phyloP scores from a whole-genome alignment of 2,113 vertebrate genomes.

The Nansenia antarctica region DNA sequence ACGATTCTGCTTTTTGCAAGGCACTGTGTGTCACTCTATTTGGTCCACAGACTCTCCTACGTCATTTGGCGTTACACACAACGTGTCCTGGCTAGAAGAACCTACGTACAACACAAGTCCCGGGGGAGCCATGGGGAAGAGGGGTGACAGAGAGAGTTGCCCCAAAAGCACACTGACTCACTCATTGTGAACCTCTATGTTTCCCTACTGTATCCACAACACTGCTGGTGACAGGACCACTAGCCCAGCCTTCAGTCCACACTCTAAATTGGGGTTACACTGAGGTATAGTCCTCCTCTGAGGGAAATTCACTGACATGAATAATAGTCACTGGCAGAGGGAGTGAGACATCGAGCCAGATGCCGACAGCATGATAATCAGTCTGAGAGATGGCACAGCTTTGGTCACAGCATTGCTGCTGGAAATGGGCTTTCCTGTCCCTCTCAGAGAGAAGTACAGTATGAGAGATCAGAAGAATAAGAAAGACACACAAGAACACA shows the following conservation, averaged over 20 bases:
- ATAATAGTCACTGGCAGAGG: not conserved
- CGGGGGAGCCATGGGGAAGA: not conserved
- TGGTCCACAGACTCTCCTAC: not conserved
- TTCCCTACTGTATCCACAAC: not conserved
- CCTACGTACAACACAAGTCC: not conserved
- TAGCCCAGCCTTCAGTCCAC: not conserved
- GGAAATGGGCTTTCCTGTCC: not conserved
- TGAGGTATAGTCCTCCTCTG: not conserved
- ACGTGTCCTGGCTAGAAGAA: not conserved
- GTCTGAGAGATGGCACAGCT: not conserved
- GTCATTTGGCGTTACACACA: not conserved
- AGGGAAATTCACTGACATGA: not conserved
- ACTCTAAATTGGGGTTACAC: not conserved
- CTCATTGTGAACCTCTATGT: not conserved
- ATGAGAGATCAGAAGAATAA: not conserved
- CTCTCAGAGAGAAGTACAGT: not conserved
- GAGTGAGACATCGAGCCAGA: not conserved
- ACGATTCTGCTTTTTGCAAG: no score
- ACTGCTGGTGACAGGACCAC: not conserved
- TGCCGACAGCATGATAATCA: not conserved
- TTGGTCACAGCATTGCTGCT: not conserved
- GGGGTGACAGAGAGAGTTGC: not conserved
- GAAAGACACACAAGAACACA: no score
- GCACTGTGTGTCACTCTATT: no score
- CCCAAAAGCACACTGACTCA: not conserved